Conservation (phyloP, 2,797 vertebrate genomes). For the Odontamblyopus rebecca region DNA sequence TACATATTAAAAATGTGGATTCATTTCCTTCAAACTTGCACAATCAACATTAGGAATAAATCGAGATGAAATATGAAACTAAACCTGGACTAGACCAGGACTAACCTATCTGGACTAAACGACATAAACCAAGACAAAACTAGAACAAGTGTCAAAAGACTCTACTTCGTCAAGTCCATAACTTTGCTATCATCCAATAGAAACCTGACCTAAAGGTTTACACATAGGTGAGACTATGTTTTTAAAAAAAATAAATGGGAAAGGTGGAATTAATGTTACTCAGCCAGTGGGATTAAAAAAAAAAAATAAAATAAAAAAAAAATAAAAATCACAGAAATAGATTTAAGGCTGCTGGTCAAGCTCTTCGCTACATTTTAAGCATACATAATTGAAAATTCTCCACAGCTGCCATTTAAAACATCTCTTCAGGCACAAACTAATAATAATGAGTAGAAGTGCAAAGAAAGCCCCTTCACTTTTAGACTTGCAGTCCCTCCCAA, state of each 20-base stretch:
- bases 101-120: too few species aligned
- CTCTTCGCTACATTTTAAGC: slow-evolving; percentile 8
- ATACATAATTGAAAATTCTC: slow-evolving; percentile 31
- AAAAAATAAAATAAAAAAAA: too few species aligned
- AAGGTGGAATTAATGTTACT: neutral
- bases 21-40: neutral
- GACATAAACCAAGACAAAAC: too few species aligned
- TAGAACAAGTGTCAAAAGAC: too few species aligned
- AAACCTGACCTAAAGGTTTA: neutral
- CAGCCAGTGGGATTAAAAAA: neutral
- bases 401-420: slow-evolving; percentile 23
- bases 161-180: neutral
- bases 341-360: slow-evolving; percentile 1
- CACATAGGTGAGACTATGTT: neutral
- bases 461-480: slow-evolving; percentile 41
- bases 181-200: neutral
- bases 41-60: too few species aligned
- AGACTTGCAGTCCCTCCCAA: slow-evolving; percentile 28
- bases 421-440: slow-evolving; percentile 31
- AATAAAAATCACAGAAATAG: neutral
- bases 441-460: slow-evolving; percentile 21
- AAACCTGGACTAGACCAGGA: too few species aligned
- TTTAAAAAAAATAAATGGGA: neutral
- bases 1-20: neutral
- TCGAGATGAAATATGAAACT: too few species aligned